Evolutionary conservation across 2,113 vertebrate genomes (phyloP).

Genomic region (Rynchops niger): DNA sequence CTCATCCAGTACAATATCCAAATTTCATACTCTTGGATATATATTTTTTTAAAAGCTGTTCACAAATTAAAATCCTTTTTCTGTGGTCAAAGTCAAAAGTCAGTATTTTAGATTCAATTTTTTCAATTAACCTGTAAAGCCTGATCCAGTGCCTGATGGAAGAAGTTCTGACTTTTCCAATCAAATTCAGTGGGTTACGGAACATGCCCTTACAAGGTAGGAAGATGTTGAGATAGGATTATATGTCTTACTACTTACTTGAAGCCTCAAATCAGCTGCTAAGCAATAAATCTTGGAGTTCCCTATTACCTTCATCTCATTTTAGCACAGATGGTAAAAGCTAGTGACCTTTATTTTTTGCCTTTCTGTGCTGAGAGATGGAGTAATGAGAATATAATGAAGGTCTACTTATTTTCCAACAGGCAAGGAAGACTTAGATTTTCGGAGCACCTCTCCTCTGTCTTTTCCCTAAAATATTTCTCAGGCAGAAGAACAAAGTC

Average conservation of each 20-base stretch:
- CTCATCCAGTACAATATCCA: background rate
- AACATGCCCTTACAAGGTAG: background rate
- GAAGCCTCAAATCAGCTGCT: conserved; percentile 37
- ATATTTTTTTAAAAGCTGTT: background rate
- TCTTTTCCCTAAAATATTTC: conserved; percentile 64
- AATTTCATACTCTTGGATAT: background rate
- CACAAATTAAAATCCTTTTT: background rate
- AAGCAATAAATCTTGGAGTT: conserved; percentile 54
- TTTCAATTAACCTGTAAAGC: background rate
- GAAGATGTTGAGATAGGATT: background rate
- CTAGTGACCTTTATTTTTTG: conserved; percentile 39
- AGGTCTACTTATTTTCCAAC: conserved; percentile 72
- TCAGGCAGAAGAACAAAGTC: conserved; percentile 70
- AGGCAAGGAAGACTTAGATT: conserved; percentile 36
- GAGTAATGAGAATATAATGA: conserved; percentile 48
- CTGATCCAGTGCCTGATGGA: background rate
- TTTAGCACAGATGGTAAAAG: conserved; percentile 48
- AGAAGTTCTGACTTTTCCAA: background rate
- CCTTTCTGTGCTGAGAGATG: conserved; percentile 22
- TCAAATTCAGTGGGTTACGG: background rate
- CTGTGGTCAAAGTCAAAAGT: background rate
- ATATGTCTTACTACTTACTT: background rate
- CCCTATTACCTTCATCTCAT: conserved; percentile 49
- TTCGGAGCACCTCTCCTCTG: conserved; percentile 7
- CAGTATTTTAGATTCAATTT: background rate